These are phyloP conservation scores for Monochamus saltuarius DNA, from an alignment of 1,140 invertebrate genomes.

Conservation along the genomic window DNA sequence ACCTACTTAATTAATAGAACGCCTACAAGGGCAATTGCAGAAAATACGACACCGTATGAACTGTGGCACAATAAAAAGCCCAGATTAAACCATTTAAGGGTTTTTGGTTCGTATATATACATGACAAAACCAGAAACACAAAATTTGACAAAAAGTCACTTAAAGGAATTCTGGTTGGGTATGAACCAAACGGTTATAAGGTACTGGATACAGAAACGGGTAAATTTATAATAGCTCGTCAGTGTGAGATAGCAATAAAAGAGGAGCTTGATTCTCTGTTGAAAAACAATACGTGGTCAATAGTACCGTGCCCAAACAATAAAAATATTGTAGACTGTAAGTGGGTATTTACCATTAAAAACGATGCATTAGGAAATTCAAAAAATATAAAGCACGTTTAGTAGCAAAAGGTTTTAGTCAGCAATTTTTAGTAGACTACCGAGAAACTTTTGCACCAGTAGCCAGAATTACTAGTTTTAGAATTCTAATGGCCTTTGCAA, in stretches of 20 bases:
- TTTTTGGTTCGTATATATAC: conserved; percentile 54
- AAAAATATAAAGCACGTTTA: conserved; percentile 51
- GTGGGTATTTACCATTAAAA: conserved; percentile 49
- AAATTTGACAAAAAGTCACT: too few relatives aligned
- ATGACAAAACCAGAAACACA: conserved; percentile 52
- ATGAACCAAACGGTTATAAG: too few relatives aligned
- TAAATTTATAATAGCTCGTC: conserved; percentile 53
- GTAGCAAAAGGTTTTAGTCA: conserved; percentile 51
- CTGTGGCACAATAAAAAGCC: conserved; percentile 54
- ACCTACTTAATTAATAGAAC: conserved; percentile 53
- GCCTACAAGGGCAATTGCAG: conserved; percentile 48
- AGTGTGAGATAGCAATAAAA: conserved; percentile 49
- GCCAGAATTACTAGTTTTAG: too few relatives aligned
- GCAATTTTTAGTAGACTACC: too few relatives aligned
- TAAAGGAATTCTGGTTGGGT: too few relatives aligned
- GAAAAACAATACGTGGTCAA: conserved; percentile 50
- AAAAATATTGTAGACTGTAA: too few relatives aligned
- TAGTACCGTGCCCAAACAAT: conserved; percentile 47
- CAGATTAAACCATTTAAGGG: conserved; percentile 51
- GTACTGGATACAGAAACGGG: too few relatives aligned
- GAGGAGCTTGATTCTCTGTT: conserved; percentile 48
- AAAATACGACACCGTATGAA: conserved; percentile 52
- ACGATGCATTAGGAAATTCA: conserved; percentile 44
- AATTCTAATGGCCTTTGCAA: too few relatives aligned
- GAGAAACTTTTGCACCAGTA: too few relatives aligned